phyloP scores from a whole-genome alignment of 1,140 invertebrate species.

The Brachionus calyciflorus region DNA sequence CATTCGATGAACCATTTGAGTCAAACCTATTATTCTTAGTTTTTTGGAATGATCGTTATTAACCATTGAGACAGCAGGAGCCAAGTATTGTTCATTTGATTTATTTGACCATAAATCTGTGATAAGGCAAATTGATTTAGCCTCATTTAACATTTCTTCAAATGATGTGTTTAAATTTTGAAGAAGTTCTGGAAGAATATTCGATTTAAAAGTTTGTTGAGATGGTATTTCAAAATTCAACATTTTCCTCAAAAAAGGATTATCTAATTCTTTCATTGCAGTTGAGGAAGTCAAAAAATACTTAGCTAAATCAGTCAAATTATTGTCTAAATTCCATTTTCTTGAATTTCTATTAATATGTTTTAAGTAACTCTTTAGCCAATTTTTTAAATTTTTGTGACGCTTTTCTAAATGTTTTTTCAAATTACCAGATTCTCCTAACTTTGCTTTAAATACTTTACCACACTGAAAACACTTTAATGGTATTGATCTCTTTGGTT shows the following conservation, averaged over 20 bases:
- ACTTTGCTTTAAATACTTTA: not conserved
- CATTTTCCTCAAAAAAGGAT: not conserved
- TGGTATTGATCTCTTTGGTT: not conserved
- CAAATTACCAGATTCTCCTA: not conserved
- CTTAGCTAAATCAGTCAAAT: not conserved
- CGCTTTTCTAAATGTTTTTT: not conserved
- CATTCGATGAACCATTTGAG: too few species aligned
- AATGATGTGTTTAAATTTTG: too few species aligned
- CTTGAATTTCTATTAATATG: not conserved
- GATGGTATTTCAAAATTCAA: conserved; percentile 2
- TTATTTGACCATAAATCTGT: too few species aligned
- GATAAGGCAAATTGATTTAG: too few species aligned
- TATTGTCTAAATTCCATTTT: conserved; percentile 1
- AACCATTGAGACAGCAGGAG: too few species aligned
- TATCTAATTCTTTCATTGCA: not conserved
- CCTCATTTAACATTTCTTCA: too few species aligned
- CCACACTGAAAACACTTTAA: not conserved
- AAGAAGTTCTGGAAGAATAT: not conserved
- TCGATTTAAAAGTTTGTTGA: not conserved
- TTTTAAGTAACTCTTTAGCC: too few species aligned
- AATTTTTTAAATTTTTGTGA: not conserved
- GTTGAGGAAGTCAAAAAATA: not conserved
- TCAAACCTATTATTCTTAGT: too few species aligned
- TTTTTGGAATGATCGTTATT: too few species aligned
- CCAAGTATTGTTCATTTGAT: too few species aligned